Evolutionary conservation across 2,888 invertebrate species (phyloP), one percentile per base, ranked within the genome.

Genomic region (Leptinotarsa juncta): DNA sequence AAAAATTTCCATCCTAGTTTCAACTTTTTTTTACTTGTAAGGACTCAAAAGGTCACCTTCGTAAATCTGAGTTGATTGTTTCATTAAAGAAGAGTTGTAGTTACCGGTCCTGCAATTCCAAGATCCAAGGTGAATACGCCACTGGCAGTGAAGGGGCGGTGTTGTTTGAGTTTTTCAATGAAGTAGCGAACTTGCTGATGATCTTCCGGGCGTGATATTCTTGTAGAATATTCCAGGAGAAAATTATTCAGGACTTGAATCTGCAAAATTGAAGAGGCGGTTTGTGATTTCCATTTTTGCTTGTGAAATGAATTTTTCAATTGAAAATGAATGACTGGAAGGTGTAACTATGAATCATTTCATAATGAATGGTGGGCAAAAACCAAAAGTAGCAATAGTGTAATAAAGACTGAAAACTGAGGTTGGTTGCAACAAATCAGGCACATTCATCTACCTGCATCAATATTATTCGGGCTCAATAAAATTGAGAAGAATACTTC

Each of bases 111-210:
- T 60, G 87, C 85, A 71, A 88, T 85, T 66, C 86, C 84, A 57
- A 88, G 81, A 81, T 88, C 87, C 62, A 88, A 83, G 4, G 83
- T 85, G 76, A 88, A 88, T 60, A 88, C 85, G 4, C 87, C 87
- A 79, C 85, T 86, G 3, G 88, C 88, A 7, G 86, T 85, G 60
- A 88, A 81, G 23, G 86, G 86, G 16, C 84, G 79, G 70, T 87
- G 87, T 65, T 86, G 82, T 50, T 85, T 84, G 53, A 88, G 78
- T 80, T 88, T 88, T 70, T 86, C 85, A 4, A 88, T 83, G 78
- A 88, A 88, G 48, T 88, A 82, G 66, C 88, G 78, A n/a, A 88
- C 81, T 80, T 88, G 88, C 75, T 87, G 87, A 70, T 87, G 85
- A 75, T 88, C 88, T 53, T 83, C 83, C 4, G 81, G 76, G 20